A percentile compares a stretch with the other conserved stretches of the same genome.
Conservation (phyloP, 2,797 vertebrate genomes). For the Anableps anableps region DNA sequence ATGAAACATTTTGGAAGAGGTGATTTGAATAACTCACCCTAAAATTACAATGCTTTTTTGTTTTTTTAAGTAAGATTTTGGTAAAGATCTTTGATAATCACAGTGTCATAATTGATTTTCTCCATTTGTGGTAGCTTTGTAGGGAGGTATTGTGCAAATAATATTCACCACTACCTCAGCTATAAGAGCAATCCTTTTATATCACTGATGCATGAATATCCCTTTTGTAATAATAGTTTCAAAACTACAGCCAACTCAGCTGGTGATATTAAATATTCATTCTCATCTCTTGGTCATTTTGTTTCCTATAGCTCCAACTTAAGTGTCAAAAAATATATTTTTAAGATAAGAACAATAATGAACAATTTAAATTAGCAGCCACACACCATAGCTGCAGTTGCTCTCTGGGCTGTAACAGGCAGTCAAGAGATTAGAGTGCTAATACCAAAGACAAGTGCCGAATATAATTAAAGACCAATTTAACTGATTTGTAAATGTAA, state of each 20-base stretch:
- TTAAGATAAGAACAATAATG: slow-evolving; percentile 5
- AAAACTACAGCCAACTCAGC: not conserved
- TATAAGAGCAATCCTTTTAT: not conserved
- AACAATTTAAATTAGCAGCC: not conserved
- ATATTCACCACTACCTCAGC: not conserved
- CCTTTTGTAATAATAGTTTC: not conserved
- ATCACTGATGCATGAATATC: not conserved
- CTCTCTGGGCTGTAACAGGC: not conserved
- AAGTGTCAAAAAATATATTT: not conserved
- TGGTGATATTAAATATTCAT: not conserved
- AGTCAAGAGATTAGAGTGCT: slow-evolving; percentile 1
- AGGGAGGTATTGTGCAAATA: not conserved
- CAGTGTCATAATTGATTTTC: not conserved
- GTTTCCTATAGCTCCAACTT: not conserved
- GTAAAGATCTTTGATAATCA: not conserved
- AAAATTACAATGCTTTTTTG: not conserved
- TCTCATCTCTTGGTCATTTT: not conserved
- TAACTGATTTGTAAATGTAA: not conserved
- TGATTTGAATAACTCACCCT: not conserved
- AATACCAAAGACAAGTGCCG: not conserved
- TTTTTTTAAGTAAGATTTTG: not conserved
- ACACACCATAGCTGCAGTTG: not conserved
- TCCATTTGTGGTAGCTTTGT: not conserved
- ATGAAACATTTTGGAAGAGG: too few relatives aligned
- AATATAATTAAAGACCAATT: slow-evolving; percentile 4